Conservation (phyloP, 2,797 vertebrate species). For the Atherinosoma microstoma region DNA sequence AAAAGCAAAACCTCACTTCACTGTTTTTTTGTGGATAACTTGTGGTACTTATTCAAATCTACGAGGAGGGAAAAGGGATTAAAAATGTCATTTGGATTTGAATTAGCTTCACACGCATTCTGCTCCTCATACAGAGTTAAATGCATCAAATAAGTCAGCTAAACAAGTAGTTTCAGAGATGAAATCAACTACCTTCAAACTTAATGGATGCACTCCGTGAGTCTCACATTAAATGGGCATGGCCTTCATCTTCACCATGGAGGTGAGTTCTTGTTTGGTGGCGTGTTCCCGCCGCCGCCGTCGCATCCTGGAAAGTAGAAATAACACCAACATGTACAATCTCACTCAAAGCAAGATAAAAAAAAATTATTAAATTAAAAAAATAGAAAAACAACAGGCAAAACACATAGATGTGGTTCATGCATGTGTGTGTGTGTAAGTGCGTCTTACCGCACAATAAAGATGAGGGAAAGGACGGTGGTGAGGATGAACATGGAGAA, state of each 20-base stretch:
- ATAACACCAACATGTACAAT: background rate
- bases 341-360: background rate
- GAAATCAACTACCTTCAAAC: background rate
- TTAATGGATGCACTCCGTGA: background rate
- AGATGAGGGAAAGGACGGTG: slow-evolving; percentile 77
- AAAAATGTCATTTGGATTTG: slow-evolving; percentile 37
- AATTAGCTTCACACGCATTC: slow-evolving; percentile 36
- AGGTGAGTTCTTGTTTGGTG: slow-evolving; percentile 84
- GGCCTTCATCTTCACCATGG: slow-evolving; percentile 88
- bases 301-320: slow-evolving; percentile 71
- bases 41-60: slow-evolving; percentile 27
- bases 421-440: background rate
- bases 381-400: background rate
- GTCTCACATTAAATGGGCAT: slow-evolving; percentile 80
- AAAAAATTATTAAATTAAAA: slow-evolving; percentile 1
- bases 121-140: slow-evolving; percentile 8
- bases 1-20: background rate
- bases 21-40: slow-evolving; percentile 27
- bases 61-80: slow-evolving; percentile 11
- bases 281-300: slow-evolving; percentile 77
- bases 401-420: slow-evolving; percentile 24
- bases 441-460: slow-evolving; percentile 80
- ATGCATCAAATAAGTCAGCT: slow-evolving; percentile 22
- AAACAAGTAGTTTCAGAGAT: background rate
- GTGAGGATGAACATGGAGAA: slow-evolving; percentile 80